A percentile compares a stretch with the other conserved stretches of the same genome.
phyloP scores from a whole-genome alignment of 2,797 vertebrate genomes.

The Argentina silus region DNA sequence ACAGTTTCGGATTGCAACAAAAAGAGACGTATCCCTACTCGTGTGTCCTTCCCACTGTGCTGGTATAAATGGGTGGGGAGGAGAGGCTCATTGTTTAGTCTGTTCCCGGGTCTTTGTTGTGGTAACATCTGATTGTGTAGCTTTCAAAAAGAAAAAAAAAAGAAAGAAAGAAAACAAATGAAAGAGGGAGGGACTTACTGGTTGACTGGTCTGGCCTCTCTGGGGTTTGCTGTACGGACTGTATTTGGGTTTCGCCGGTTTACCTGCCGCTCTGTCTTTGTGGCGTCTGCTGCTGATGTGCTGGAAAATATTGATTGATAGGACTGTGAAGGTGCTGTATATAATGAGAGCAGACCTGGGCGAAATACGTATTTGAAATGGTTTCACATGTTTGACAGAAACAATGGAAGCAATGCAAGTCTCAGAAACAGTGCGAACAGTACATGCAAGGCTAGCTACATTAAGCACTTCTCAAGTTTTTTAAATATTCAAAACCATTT shows the following conservation, averaged over 20 bases:
- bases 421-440: no score
- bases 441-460: no score
- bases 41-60: not conserved
- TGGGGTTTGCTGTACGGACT: constrained; percentile 95
- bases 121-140: constrained; percentile 11
- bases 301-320: constrained; percentile 71
- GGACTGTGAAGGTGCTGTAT: not conserved
- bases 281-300: constrained; percentile 99
- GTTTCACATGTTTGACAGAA: no score
- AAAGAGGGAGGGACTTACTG: constrained; percentile 79
- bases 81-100: no score
- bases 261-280: constrained; percentile 97
- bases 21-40: not conserved
- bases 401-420: no score
- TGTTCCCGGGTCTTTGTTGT: no score
- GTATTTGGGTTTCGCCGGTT: constrained; percentile 97
- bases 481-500: no score
- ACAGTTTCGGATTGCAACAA: constrained; percentile 2
- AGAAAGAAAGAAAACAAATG: not conserved
- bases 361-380: no score
- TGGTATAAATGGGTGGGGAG: not conserved
- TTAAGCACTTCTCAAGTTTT: no score
- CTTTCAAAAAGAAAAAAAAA: no score
- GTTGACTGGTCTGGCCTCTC: constrained; percentile 85
- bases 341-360: not conserved